phyloP scores from a whole-genome alignment of 2,113 vertebrate genomes.

The Chionis minor region DNA sequence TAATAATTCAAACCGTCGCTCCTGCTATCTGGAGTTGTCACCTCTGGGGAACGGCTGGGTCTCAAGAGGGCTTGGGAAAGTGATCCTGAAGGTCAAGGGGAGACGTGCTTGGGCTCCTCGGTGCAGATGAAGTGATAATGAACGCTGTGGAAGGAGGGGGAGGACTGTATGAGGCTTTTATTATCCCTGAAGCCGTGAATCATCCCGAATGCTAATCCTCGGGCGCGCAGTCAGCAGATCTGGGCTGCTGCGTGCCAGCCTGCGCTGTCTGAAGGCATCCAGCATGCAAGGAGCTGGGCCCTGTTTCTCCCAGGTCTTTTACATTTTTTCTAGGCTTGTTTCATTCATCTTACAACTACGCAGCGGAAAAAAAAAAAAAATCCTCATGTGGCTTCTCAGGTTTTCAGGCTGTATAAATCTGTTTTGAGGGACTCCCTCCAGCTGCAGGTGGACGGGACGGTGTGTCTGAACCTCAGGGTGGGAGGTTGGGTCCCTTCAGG shows the following conservation, averaged over 20 bases:
- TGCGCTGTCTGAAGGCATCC: not conserved
- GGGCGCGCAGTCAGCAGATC: not conserved
- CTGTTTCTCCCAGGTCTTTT: not conserved
- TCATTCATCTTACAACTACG: not conserved
- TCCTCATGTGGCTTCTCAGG: not conserved
- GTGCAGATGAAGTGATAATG: conserved; percentile 48
- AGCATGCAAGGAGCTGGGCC: not conserved
- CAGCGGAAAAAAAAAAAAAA: not conserved
- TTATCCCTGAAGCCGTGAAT: conserved; percentile 47
- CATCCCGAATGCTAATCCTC: conserved; percentile 21
- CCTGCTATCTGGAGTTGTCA: conserved; percentile 35
- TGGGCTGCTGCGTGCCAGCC: not conserved
- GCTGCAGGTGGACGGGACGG: not conserved
- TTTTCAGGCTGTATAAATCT: not conserved
- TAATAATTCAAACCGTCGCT: not conserved
- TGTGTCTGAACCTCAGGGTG: not conserved
- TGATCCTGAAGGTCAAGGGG: conserved; percentile 48
- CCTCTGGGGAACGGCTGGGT: not conserved
- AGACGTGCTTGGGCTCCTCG: not conserved
- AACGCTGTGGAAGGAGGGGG: not conserved
- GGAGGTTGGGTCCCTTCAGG: not conserved
- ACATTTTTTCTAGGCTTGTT: not conserved
- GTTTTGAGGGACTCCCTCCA: not conserved
- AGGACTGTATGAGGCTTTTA: not conserved
- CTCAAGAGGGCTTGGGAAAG: not conserved